Conservation (phyloP, 2,888 invertebrate genomes). For the Trisateles emortualis region DNA sequence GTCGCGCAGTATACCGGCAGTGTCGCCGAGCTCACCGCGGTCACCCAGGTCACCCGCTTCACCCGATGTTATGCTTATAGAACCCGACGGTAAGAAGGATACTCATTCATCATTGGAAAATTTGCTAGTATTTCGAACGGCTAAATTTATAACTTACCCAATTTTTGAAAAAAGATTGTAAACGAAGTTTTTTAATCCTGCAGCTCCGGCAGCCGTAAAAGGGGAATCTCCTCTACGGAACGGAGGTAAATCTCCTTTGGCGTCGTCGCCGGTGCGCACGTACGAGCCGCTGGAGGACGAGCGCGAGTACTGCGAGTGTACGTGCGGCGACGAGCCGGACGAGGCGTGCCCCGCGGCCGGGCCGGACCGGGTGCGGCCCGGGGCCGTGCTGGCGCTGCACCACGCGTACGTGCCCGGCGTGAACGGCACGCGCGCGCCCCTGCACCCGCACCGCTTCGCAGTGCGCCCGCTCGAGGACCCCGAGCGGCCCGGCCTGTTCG, state of each 20-base stretch:
- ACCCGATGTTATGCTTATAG: conserved; percentile 81
- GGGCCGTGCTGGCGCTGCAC: conserved; percentile 79
- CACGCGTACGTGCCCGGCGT: conserved; percentile 85
- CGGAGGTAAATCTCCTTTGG: conserved; percentile 53
- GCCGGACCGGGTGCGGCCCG: conserved; percentile 60
- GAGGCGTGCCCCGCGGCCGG: conserved; percentile 71
- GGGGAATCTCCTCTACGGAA: conserved; percentile 76
- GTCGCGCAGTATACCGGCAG: conserved; percentile 76
- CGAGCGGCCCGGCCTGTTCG: conserved; percentile 69
- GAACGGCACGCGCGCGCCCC: conserved; percentile 86
- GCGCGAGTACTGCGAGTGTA: conserved; percentile 65
- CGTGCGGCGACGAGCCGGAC: conserved; percentile 60
- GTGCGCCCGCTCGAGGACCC: conserved; percentile 67
- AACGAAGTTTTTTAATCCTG: conserved; percentile 1
- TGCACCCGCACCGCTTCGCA: conserved; percentile 71
- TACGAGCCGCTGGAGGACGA: conserved; percentile 64
- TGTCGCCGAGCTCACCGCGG: conserved; percentile 47
- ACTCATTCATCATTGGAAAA: too few species aligned
- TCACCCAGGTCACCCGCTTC: conserved; percentile 62
- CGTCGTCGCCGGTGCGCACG: conserved; percentile 65
- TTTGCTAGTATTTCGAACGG: too few species aligned
- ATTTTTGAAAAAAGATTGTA: too few species aligned
- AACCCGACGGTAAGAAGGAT: conserved; percentile 66
- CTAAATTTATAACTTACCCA: too few species aligned
- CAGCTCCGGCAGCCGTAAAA: conserved; percentile 55